Conservation (phyloP, 2,888 invertebrate species). For the Trypoxylon attenuatum region DNA sequence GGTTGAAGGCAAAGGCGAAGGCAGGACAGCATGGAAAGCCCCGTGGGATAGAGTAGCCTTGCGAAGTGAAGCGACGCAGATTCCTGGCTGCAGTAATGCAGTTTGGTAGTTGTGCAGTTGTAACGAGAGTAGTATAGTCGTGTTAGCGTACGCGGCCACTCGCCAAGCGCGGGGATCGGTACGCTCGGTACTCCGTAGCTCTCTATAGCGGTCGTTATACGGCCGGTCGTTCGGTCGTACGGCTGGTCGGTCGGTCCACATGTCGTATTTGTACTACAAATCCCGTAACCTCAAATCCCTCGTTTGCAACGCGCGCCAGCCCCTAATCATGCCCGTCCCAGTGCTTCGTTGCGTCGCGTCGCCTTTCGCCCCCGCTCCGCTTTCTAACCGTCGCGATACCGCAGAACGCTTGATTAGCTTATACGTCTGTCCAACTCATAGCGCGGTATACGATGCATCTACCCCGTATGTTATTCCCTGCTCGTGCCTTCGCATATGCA, state of each 20-base stretch:
- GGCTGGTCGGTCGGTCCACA: constrained; percentile 48
- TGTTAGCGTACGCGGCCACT: constrained; percentile 37
- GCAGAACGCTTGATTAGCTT: constrained; percentile 49
- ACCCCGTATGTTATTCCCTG: neutral
- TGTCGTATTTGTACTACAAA: constrained; percentile 64
- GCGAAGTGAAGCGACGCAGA: constrained; percentile 27
- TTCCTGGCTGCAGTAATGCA: constrained; percentile 52
- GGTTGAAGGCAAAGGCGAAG: too few species aligned
- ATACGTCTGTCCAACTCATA: neutral
- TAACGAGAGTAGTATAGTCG: constrained; percentile 52
- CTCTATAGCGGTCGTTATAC: constrained; percentile 40
- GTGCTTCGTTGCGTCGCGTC: constrained; percentile 12
- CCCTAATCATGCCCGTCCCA: constrained; percentile 50
- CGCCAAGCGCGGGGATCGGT: neutral
- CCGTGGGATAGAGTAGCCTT: constrained; percentile 33
- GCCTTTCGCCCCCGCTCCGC: constrained; percentile 16
- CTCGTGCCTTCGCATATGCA: neutral
- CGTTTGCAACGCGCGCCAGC: constrained; percentile 34
- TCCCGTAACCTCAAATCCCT: constrained; percentile 53
- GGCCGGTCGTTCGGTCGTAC: constrained; percentile 28
- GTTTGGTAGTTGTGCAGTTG: constrained; percentile 59
- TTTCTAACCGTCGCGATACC: constrained; percentile 20
- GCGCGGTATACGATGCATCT: neutral
- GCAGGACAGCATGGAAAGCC: too few species aligned
- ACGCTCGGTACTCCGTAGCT: neutral